These are phyloP conservation scores for Pelusios castaneus DNA, from an alignment of 2,113 vertebrate genomes.

Conservation along the genomic window DNA sequence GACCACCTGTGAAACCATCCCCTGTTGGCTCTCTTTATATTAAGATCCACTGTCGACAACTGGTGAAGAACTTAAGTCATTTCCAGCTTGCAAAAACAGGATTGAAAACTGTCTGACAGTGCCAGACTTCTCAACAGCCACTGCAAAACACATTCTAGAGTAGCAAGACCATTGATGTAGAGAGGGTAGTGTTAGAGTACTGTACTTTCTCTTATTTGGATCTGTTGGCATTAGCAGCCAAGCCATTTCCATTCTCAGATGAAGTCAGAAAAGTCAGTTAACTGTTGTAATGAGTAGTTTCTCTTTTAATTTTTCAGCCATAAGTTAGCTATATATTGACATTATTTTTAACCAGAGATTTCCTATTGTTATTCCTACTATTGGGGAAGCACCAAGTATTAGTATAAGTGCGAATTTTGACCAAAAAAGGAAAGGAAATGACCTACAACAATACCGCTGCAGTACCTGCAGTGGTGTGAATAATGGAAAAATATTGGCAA, in stretches of 20 bases:
- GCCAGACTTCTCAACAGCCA: background rate
- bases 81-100: background rate
- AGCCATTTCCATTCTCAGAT: background rate
- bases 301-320: background rate
- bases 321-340: background rate
- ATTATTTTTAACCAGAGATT: background rate
- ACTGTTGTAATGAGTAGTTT: rapidly evolving
- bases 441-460: background rate
- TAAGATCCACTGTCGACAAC: background rate
- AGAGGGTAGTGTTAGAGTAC: background rate
- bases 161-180: background rate
- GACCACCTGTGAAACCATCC: background rate
- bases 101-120: background rate
- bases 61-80: background rate
- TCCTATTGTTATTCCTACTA: rapidly evolving
- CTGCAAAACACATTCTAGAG: background rate
- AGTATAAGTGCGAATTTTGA: background rate
- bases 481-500: rapidly evolving
- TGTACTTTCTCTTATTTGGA: background rate
- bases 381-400: rapidly evolving
- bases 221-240: background rate
- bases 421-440: background rate
- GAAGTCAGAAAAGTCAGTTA: background rate
- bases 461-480: background rate
- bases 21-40: background rate